Evolutionary conservation across 1,140 invertebrate species (phyloP).

Genomic region (Tetraneura akinire): DNA sequence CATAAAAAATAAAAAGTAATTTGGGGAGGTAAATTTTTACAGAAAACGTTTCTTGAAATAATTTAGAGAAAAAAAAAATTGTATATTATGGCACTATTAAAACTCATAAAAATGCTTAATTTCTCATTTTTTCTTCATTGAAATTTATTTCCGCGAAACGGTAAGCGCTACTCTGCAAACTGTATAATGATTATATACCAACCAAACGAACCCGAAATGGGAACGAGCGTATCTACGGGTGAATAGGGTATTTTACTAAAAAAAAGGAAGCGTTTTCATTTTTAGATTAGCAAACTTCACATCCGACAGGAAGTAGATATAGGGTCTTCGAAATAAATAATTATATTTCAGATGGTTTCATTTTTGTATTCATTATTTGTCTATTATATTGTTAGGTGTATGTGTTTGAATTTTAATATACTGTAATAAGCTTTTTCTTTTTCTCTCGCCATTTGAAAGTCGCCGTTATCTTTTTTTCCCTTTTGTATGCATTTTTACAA

Average conservation of each 20-base stretch:
- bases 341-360: not conserved
- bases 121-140: not conserved
- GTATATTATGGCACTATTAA: too few species aligned
- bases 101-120: too few species aligned
- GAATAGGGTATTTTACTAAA: not conserved
- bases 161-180: too few species aligned
- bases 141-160: not conserved
- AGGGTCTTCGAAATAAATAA: not conserved
- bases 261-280: not conserved
- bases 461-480: not conserved
- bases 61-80: too few species aligned
- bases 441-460: not conserved
- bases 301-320: not conserved
- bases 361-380: too few species aligned
- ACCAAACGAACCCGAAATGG: not conserved
- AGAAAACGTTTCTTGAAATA: too few species aligned
- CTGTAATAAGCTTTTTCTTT: not conserved
- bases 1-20: too few species aligned
- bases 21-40: too few species aligned
- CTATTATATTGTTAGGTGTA: too few species aligned
- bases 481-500: too few species aligned
- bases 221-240: not conserved
- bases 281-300: not conserved
- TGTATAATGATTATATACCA: conserved; percentile 7
- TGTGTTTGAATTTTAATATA: not conserved